A percentile compares a stretch with the other conserved stretches of the same genome.
phyloP scores from a whole-genome alignment of 2,113 vertebrate genomes.

The Epinephelus cyanopodus region DNA sequence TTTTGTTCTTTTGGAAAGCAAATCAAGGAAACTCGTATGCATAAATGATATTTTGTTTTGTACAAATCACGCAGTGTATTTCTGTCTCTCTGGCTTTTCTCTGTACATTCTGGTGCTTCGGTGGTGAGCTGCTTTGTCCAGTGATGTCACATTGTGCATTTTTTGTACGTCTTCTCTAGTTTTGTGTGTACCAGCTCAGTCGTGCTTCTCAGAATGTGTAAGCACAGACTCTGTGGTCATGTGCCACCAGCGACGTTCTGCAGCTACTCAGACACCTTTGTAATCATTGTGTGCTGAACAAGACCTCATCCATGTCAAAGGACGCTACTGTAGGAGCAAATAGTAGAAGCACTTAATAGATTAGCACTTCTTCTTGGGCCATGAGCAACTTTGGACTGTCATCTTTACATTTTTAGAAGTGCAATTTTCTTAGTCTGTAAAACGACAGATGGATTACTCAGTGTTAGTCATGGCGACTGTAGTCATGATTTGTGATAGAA shows the following conservation, averaged over 20 bases:
- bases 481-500: conserved; percentile 49
- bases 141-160: conserved; percentile 64
- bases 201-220: conserved; percentile 48
- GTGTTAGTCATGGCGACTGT: conserved; percentile 46
- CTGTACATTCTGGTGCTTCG: conserved; percentile 70
- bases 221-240: conserved; percentile 47
- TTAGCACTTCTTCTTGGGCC: conserved; percentile 41
- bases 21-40: conserved; percentile 56
- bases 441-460: conserved; percentile 41
- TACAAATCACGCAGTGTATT: conserved; percentile 51
- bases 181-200: conserved; percentile 36
- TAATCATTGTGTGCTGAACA: conserved; percentile 39
- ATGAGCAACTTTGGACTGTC: conserved; percentile 34
- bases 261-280: conserved; percentile 48
- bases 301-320: conserved; percentile 51
- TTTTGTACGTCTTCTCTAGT: conserved; percentile 29
- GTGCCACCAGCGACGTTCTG: conserved; percentile 54
- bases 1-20: conserved; percentile 45
- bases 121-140: conserved; percentile 66
- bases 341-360: conserved; percentile 44
- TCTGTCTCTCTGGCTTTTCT: conserved; percentile 53
- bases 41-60: conserved; percentile 55
- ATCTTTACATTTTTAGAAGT: conserved; percentile 66
- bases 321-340: conserved; percentile 38
- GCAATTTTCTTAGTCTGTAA: conserved; percentile 66